These are phyloP conservation scores for Coenonympha arcania DNA, from an alignment of 2,888 invertebrate species.

Conservation along the genomic window DNA sequence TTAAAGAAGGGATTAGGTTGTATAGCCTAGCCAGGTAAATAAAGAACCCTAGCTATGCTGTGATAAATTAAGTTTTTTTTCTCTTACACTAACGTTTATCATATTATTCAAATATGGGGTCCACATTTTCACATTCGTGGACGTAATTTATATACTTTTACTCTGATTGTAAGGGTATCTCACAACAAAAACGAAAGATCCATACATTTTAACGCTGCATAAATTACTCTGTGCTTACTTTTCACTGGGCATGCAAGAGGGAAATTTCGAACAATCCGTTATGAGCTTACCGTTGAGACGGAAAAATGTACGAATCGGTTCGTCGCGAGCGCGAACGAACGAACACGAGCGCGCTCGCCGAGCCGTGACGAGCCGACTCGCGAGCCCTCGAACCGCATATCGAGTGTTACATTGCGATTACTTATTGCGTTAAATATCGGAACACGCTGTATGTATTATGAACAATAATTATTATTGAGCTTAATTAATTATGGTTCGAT, in stretches of 20 bases:
- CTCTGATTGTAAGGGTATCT: too few species aligned
- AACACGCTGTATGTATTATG: background rate
- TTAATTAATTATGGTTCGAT: background rate
- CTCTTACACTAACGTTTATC: too few species aligned
- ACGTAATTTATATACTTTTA: too few species aligned
- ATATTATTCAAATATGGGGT: too few species aligned
- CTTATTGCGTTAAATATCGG: constrained; percentile 6
- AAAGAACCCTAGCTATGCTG: too few species aligned
- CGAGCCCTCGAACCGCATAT: background rate
- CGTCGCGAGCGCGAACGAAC: constrained; percentile 7
- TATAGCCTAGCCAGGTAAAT: too few species aligned
- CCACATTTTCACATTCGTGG: too few species aligned
- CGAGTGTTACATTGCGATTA: background rate
- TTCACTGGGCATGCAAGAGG: constrained; percentile 11
- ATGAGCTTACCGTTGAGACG: constrained; percentile 13
- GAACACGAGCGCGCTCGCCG: background rate
- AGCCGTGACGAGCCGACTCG: background rate
- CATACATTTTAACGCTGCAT: too few species aligned
- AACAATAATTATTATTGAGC: background rate
- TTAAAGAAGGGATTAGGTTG: too few species aligned
- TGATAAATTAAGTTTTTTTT: too few species aligned
- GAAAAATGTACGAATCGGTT: constrained; percentile 15
- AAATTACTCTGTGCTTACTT: constrained; percentile 3
- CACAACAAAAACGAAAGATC: too few species aligned
- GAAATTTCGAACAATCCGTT: constrained; percentile 19